Evolutionary conservation across 2,113 vertebrate genomes (phyloP).

Genomic region (Aegotheles bennettii): DNA sequence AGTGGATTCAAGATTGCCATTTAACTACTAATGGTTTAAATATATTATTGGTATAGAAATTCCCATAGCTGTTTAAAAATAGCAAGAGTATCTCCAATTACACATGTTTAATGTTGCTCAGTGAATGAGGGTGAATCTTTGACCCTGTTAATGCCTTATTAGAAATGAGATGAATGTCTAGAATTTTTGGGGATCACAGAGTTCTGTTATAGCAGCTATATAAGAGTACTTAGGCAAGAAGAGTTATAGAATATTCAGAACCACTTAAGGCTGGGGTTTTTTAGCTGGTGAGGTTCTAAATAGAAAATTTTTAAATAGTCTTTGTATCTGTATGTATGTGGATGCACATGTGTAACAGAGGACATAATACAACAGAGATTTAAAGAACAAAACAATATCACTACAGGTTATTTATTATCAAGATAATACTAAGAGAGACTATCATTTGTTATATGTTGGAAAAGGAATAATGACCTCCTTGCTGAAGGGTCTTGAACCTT

Average conservation of each 20-base stretch:
- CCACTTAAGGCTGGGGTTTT: not conserved
- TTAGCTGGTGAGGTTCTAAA: not conserved
- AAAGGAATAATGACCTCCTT: not conserved
- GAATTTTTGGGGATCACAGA: not conserved
- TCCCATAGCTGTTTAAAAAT: conserved; percentile 19
- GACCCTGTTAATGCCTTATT: not conserved
- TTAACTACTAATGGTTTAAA: conserved; percentile 9
- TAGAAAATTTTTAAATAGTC: not conserved
- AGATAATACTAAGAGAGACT: not conserved
- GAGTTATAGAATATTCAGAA: not conserved
- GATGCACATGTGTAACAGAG: not conserved
- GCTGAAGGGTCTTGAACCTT: not conserved
- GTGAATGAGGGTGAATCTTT: not conserved
- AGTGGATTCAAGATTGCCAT: not conserved
- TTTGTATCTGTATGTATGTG: rapidly evolving
- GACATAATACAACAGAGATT: not conserved
- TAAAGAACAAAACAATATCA: not conserved
- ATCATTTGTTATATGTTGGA: not conserved
- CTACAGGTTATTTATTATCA: too few relatives aligned
- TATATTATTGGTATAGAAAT: conserved; percentile 12
- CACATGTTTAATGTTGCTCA: not conserved
- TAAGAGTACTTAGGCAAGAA: not conserved
- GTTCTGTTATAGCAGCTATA: not conserved
- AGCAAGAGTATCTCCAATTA: not conserved
- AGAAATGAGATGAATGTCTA: not conserved